phyloP scores from a whole-genome alignment of 1,140 invertebrate species.

The Sycobia sp. region DNA sequence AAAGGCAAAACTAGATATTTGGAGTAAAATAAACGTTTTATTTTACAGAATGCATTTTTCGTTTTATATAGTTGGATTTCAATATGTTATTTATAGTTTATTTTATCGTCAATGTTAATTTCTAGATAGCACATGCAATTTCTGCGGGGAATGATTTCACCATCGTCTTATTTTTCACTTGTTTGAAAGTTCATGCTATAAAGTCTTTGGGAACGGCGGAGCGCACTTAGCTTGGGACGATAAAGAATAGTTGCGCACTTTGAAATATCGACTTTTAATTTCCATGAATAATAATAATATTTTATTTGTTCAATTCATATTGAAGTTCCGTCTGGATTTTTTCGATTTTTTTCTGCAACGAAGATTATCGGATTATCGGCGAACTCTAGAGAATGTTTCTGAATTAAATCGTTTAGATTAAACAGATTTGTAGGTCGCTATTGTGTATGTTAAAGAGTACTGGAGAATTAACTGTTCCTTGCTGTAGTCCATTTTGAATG shows the following conservation, averaged over 20 bases:
- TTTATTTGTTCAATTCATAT: too few relatives aligned
- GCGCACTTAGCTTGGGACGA: too few relatives aligned
- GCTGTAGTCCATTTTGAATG: conserved; percentile 7
- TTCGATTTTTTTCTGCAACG: too few relatives aligned
- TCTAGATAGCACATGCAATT: too few relatives aligned
- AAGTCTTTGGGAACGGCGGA: too few relatives aligned
- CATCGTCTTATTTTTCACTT: background rate
- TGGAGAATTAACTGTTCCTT: too few relatives aligned
- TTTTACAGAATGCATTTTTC: too few relatives aligned
- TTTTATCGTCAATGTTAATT: too few relatives aligned
- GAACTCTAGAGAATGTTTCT: background rate
- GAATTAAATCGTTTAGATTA: background rate
- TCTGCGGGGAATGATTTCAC: conserved; percentile 27
- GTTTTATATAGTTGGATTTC: conserved; percentile 34
- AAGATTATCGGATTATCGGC: conserved; percentile 36
- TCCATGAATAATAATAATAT: background rate
- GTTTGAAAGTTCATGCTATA: conserved; percentile 7
- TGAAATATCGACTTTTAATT: conserved; percentile 5
- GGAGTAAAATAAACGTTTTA: too few relatives aligned
- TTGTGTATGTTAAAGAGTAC: conserved; percentile 35
- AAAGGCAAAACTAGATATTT: conserved; percentile 39
- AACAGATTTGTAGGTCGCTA: background rate
- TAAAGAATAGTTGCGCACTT: too few relatives aligned
- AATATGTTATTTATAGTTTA: too few relatives aligned
- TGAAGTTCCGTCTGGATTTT: too few relatives aligned